phyloP scores from a whole-genome alignment of 2,888 invertebrate genomes.

The Leptopilina drosophilae region DNA sequence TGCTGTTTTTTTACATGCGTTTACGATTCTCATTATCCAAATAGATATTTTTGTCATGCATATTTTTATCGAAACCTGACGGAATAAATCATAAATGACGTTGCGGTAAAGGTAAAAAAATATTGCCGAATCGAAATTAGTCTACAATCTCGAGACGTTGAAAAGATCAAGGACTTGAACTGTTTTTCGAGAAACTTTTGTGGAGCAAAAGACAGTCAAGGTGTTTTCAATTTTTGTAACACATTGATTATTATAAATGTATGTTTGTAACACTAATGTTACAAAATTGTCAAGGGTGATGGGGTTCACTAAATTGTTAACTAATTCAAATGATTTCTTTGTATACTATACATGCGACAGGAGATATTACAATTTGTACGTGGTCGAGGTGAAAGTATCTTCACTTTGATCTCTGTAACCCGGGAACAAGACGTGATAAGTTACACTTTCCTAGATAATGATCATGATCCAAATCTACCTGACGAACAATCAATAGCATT shows the following conservation, averaged over 20 bases:
- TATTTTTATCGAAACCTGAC: too few species aligned
- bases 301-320: conserved; percentile 13
- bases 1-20: too few species aligned
- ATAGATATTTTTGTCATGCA: neutral
- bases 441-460: conserved; percentile 11
- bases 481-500: conserved; percentile 14
- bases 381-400: conserved; percentile 32
- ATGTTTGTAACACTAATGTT: conserved; percentile 2
- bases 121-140: conserved; percentile 6
- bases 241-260: neutral
- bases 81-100: neutral
- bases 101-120: neutral
- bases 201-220: neutral
- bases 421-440: conserved; percentile 24
- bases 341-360: neutral
- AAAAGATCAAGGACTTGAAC: conserved; percentile 17
- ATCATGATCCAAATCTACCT: conserved; percentile 23
- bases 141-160: neutral
- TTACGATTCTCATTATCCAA: neutral
- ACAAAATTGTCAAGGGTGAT: neutral
- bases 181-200: neutral
- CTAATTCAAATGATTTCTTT: neutral
- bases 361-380: conserved; percentile 5
- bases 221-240: neutral
- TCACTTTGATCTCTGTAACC: conserved; percentile 33